A percentile compares a stretch with the other conserved stretches of the same genome.
Evolutionary conservation across 2,888 invertebrate species (phyloP).

Genomic region (Caenorhabditis macrosperma): DNA sequence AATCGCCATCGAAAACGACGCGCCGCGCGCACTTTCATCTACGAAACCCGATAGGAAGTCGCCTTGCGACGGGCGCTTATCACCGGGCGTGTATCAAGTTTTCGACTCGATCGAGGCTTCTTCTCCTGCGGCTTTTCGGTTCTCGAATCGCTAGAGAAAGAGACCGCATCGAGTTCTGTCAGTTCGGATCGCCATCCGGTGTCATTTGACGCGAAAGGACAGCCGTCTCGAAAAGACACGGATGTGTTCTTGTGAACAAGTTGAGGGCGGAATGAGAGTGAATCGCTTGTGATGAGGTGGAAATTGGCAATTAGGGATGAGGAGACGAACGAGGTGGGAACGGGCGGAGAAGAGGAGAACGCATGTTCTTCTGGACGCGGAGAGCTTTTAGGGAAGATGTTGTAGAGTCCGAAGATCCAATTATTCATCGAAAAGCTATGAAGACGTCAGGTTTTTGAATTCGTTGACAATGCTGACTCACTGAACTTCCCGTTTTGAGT

Average conservation of each 20-base stretch:
- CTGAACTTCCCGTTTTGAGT: constrained; percentile 32
- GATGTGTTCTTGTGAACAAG: constrained; percentile 3
- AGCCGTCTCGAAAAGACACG: constrained; percentile 8
- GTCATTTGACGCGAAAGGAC: constrained; percentile 8
- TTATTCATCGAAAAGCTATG: constrained; percentile 8
- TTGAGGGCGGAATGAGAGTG: background rate
- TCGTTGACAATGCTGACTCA: constrained; percentile 22
- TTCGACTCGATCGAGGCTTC: constrained; percentile 8
- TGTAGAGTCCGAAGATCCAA: constrained; percentile 15
- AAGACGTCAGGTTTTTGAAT: background rate
- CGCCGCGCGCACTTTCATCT: constrained; percentile 20
- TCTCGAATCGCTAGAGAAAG: constrained; percentile 21
- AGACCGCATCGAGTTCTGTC: constrained; percentile 10
- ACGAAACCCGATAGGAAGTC: constrained; percentile 29
- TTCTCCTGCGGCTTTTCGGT: constrained; percentile 31
- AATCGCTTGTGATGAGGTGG: constrained; percentile 36
- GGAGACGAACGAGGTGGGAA: constrained; percentile 13
- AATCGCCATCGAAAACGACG: constrained; percentile 18
- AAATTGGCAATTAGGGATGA: constrained; percentile 44
- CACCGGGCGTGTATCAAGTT: constrained; percentile 57
- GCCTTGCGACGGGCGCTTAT: constrained; percentile 33
- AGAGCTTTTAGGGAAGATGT: background rate
- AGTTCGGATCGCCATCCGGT: background rate
- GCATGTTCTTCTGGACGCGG: too few relatives aligned
- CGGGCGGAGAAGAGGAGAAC: background rate